Evolutionary conservation across 2,113 vertebrate species (phyloP).

Genomic region (Antidorcas marsupialis): DNA sequence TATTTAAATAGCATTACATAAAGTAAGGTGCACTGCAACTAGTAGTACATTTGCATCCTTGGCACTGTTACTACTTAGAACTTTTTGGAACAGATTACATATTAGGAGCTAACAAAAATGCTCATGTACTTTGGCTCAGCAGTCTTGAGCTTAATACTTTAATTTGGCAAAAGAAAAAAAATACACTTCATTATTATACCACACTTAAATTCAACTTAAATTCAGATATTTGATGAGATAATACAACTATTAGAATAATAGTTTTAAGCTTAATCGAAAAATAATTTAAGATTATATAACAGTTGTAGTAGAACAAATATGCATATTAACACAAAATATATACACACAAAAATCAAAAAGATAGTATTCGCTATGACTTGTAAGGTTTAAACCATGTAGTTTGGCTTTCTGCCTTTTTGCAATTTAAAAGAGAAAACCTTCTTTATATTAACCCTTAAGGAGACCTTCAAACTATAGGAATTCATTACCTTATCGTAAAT

Average conservation of each 20-base stretch:
- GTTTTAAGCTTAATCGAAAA: constrained; percentile 3
- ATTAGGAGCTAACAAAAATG: neutral
- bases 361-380: neutral
- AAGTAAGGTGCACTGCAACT: neutral
- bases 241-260: neutral
- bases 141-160: neutral
- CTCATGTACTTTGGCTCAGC: neutral
- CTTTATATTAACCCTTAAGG: neutral
- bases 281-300: neutral
- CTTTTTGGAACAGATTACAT: neutral
- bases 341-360: neutral
- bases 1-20: neutral
- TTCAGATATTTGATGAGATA: constrained; percentile 5
- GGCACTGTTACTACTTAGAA: neutral
- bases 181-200: neutral
- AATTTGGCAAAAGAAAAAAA: neutral
- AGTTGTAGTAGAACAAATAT: neutral
- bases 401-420: neutral
- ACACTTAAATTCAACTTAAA: neutral
- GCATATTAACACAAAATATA: neutral
- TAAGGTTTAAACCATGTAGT: neutral
- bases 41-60: neutral
- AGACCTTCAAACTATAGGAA: neutral
- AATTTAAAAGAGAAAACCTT: neutral
- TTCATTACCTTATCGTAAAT: neutral